Percentiles rank a stretch among this genome's conserved stretches.
Conservation (phyloP, 2,113 vertebrate genomes). For the Globicephala melas region DNA sequence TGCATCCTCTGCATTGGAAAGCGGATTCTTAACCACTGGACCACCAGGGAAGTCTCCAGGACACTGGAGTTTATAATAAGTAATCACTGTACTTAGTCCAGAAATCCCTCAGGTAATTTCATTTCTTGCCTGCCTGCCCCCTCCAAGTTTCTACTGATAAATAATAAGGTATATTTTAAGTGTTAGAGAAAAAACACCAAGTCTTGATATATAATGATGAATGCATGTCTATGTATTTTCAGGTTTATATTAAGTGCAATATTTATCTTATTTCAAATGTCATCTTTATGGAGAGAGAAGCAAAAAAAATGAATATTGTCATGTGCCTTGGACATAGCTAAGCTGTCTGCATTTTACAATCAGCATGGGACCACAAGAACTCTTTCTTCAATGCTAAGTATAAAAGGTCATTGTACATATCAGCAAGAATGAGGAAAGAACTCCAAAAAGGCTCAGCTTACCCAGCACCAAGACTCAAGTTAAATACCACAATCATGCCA, state of each 20-base stretch:
- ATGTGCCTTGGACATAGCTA: background rate
- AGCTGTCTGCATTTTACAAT: background rate
- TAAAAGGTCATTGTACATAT: conserved; percentile 55
- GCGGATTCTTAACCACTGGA: too few species aligned
- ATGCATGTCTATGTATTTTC: background rate
- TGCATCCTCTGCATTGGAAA: too few species aligned
- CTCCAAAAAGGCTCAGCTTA: conserved; percentile 40
- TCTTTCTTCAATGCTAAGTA: conserved; percentile 9
- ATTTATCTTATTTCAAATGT: background rate
- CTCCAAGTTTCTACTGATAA: background rate
- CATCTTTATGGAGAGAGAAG: background rate
- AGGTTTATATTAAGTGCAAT: background rate
- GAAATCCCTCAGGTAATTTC: background rate
- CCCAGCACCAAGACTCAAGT: conserved; percentile 39
- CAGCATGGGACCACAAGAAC: background rate
- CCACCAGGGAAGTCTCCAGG: too few species aligned
- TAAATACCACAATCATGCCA: conserved; percentile 38
- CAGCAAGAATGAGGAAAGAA: conserved; percentile 42
- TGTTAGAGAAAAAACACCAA: background rate
- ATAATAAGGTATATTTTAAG: background rate
- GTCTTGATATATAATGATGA: background rate
- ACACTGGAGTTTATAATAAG: background rate
- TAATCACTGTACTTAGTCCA: background rate
- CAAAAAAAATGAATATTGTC: background rate
- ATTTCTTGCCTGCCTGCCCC: background rate